A percentile compares a stretch with the other conserved stretches of the same genome.
Evolutionary conservation across 2,797 vertebrate species (phyloP).

Genomic region (Setipinna tenuifilis): DNA sequence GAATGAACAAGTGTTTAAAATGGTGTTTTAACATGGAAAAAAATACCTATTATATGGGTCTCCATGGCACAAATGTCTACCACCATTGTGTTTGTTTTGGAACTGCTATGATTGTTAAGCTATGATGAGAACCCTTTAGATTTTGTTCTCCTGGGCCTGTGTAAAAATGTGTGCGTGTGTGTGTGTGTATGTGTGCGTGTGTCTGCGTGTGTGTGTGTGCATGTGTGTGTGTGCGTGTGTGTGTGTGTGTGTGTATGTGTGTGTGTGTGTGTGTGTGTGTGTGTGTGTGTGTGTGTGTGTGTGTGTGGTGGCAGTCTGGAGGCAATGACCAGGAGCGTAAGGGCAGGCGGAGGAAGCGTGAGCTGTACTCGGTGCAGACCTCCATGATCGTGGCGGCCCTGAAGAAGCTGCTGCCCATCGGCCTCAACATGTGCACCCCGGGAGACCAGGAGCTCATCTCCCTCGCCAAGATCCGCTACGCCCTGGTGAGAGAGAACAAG

Average conservation of each 20-base stretch:
- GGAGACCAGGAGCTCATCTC: constrained; percentile 98
- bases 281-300: background rate
- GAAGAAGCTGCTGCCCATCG: constrained; percentile 98
- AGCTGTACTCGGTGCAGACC: constrained; percentile 95
- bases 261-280: background rate
- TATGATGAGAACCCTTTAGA: background rate
- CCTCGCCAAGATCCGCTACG: constrained; percentile 91
- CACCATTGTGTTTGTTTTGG: background rate
- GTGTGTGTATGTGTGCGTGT: background rate
- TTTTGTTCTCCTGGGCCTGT: background rate
- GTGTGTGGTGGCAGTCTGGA: constrained; percentile 77
- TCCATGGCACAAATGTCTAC: too few relatives aligned
- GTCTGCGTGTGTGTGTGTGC: background rate
- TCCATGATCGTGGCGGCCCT: constrained; percentile 94
- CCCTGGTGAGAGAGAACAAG: constrained; percentile 76
- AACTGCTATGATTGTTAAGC: background rate
- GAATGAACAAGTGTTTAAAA: too few relatives aligned
- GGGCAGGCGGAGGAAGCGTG: constrained; percentile 89
- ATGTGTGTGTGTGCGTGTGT: background rate
- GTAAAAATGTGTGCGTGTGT: background rate
- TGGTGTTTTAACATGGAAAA: too few relatives aligned
- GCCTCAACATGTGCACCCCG: constrained; percentile 97
- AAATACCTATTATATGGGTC: too few relatives aligned
- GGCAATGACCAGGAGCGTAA: constrained; percentile 96
- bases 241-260: background rate